Evolutionary conservation across 2,113 vertebrate genomes (phyloP), one percentile per base, ranked within the genome.

Genomic region (Prietella phreatophila): DNA sequence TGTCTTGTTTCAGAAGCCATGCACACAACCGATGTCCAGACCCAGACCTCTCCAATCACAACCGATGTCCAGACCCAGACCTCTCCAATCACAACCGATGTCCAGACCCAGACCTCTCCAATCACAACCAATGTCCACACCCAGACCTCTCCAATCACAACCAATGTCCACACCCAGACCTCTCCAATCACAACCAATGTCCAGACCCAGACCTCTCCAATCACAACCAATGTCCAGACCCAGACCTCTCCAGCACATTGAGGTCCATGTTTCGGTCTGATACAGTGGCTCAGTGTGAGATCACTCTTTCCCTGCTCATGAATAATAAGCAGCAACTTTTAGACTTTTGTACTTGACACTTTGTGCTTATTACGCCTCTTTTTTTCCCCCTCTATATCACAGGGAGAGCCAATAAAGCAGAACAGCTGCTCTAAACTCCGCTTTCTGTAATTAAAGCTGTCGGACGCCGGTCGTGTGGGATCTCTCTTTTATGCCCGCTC

Each of bases 361-460:
- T 82, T 82, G 10, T 82, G 80, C 80, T 82, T 82, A 61, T 61
- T 82, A 42, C 42, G 33, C 56, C 27, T 69, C 4, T 71, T 53
- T 58, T 84, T 50, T 33, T n/a, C n/a, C 13, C 17, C 9, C 36
- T 53, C 53, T 13, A 7, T 39, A 36, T 60, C 80, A 82, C 2
- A 61, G 80, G 80, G 33, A 61, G 80, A 60, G 56, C 39, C 67
- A 50, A 69, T 60, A 27, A 73, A 78, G 84, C 73, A 79, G 73
- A 63, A 63, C 58, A 39, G 55, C 85, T n/a, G 22, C 58, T 27
- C 85, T 50, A 33, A 65, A 67, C 60, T 80, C 75, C 84, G 60
- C 84, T 85, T 65, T 86, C 73, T 33, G 85, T 65, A 86, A 80
- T 79, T 86, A 86, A 76, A 79, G 25, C 55, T 63, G 55, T 61